Evolutionary conservation across 2,797 vertebrate genomes (phyloP), one percentile per base, ranked within the genome.

Genomic region (Anguilla obscura): DNA sequence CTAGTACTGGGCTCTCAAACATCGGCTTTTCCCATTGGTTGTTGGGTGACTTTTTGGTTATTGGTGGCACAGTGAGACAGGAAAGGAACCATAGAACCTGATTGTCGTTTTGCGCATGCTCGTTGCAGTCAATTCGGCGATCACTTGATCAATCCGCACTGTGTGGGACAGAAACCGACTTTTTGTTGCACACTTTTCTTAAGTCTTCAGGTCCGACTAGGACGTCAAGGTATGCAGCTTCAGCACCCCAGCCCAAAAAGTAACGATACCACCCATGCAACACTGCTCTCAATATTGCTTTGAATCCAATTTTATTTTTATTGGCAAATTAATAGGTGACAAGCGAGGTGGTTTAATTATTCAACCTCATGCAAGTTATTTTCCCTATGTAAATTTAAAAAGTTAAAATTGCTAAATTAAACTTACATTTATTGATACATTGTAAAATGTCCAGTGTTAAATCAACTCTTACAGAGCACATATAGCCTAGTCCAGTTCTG

Each of bases 361-460:
- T 99, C 98, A 99, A 99, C 98, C 98, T 98, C 98, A 99, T 97
- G 98, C 97, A 97, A 98, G 97, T 99, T 99, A 99, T 99, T 99
- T 99, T 99, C 99, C 99, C 98, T 98, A 98, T 99, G 98, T 99
- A 99, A 98, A 99, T 99, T 98, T 98, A 98, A 98, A 99, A 99
- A 97, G 98, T 98, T 98, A 99, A 99, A 99, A 99, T 99, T 99
- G 98, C 98, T 98, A 98, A 99, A 99, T 99, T 99, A 99, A 99
- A 99, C 99, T 98, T 98, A 98, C 98, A 99, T 99, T 99, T 99
- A 99, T 99, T 99, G 98, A 99, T 98, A 97, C 97, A 58, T 14
- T 58, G 56, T 45, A 45, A 45, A 45, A 45, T 45, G 40, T 45
- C 0, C 40, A 45, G 40, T 45, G 40, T 45, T 45, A 45, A 45